Evolutionary conservation across 2,113 vertebrate species (phyloP).

Genomic region (Alectura lathami): DNA sequence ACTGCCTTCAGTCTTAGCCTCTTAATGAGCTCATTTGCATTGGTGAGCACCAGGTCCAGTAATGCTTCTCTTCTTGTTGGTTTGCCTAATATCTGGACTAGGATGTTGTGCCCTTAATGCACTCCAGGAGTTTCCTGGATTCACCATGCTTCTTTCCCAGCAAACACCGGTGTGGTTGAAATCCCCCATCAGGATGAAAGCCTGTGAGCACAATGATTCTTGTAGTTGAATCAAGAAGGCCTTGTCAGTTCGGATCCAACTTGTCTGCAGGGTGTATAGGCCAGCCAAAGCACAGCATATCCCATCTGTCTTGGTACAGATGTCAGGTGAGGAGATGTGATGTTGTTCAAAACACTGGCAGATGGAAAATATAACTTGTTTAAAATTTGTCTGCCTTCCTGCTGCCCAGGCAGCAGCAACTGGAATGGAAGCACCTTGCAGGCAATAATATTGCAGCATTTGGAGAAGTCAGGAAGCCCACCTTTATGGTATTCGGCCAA

Average conservation of each 20-base stretch:
- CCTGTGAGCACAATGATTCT: too few species aligned
- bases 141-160: too few species aligned
- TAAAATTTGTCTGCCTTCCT: background rate
- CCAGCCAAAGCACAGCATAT: background rate
- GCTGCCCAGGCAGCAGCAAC: background rate
- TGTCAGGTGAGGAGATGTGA: background rate
- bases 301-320: slow-evolving; percentile 27
- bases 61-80: too few species aligned
- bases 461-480: background rate
- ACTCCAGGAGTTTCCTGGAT: too few species aligned
- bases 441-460: background rate
- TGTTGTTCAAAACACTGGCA: background rate
- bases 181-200: too few species aligned
- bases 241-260: background rate
- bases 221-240: too few species aligned
- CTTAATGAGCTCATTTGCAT: too few species aligned
- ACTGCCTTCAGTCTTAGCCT: too few species aligned
- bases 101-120: too few species aligned
- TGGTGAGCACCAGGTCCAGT: too few species aligned
- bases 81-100: too few species aligned
- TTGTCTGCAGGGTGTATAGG: background rate
- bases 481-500: background rate
- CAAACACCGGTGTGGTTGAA: too few species aligned
- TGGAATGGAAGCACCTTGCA: background rate
- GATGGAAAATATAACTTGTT: background rate